phyloP scores from a whole-genome alignment of 35 echinoderm and acorn worm genomes.

The Holothuria glaberrima region DNA sequence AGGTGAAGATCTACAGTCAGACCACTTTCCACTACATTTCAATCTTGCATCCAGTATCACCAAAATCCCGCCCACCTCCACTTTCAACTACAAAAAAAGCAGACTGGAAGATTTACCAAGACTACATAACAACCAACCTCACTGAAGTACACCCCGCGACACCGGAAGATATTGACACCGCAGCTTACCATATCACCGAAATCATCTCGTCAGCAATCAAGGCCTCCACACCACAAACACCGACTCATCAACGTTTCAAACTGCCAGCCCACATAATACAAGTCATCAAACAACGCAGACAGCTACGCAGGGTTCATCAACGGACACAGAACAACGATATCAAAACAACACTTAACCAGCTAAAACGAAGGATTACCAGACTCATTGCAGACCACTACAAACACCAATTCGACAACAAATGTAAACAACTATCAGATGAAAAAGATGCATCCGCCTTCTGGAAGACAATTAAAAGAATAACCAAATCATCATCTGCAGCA shows the following conservation, averaged over 20 bases:
- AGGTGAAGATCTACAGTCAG: not conserved
- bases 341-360: not conserved
- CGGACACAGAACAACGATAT: not conserved
- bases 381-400: not conserved
- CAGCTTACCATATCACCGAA: slow-evolving; percentile 1
- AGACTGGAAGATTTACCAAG: not conserved
- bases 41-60: not conserved
- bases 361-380: not conserved
- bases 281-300: not conserved
- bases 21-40: not conserved
- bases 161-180: not conserved
- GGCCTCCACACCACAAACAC: not conserved
- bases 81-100: not conserved
- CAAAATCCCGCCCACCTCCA: not conserved
- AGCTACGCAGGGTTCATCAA: not conserved
- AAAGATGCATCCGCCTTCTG: too few relatives aligned
- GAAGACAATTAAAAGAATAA: not conserved
- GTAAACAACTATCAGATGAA: slow-evolving; percentile 26
- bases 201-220: not conserved
- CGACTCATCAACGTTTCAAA: not conserved
- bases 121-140: not conserved
- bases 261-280: not conserved
- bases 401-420: slow-evolving; percentile 1
- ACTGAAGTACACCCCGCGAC: not conserved
- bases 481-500: not conserved